A percentile compares a stretch with the other conserved stretches of the same genome.
Evolutionary conservation across 2,113 vertebrate genomes (phyloP).

Genomic region (Castor canadensis): DNA sequence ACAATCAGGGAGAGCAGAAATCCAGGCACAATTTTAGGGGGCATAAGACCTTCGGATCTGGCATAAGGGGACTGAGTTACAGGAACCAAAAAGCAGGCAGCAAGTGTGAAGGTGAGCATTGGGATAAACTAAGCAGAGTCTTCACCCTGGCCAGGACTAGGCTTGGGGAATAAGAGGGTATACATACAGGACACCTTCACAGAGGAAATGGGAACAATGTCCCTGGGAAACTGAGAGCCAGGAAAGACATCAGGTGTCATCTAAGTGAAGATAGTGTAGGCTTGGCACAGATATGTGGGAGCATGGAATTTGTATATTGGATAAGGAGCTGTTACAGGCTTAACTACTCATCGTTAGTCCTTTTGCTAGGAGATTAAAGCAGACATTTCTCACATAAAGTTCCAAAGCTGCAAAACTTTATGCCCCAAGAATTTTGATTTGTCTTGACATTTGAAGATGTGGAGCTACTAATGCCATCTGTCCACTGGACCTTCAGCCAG

Average conservation of each 20-base stretch:
- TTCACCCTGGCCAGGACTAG: background rate
- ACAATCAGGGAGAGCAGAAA: background rate
- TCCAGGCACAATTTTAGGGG: background rate
- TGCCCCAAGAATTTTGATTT: slow-evolving; percentile 12
- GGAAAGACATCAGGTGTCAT: background rate
- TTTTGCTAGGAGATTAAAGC: background rate
- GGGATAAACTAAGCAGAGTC: background rate
- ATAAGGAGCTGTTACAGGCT: background rate
- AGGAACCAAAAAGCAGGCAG: background rate
- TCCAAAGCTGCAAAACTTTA: background rate
- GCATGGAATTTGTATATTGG: background rate
- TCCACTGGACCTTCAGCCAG: background rate
- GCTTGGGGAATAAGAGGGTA: too few species aligned
- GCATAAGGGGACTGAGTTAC: background rate
- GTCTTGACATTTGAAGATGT: background rate
- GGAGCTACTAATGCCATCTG: background rate
- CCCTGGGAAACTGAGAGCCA: background rate
- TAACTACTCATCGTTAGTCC: background rate
- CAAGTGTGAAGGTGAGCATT: background rate
- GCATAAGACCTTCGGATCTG: background rate
- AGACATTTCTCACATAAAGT: background rate
- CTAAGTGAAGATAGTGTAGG: background rate
- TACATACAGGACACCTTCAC: accelerated
- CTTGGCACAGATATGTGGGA: background rate
- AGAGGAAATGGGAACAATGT: background rate